phyloP scores from a whole-genome alignment of 2,888 invertebrate species.

The Heliconius erato region DNA sequence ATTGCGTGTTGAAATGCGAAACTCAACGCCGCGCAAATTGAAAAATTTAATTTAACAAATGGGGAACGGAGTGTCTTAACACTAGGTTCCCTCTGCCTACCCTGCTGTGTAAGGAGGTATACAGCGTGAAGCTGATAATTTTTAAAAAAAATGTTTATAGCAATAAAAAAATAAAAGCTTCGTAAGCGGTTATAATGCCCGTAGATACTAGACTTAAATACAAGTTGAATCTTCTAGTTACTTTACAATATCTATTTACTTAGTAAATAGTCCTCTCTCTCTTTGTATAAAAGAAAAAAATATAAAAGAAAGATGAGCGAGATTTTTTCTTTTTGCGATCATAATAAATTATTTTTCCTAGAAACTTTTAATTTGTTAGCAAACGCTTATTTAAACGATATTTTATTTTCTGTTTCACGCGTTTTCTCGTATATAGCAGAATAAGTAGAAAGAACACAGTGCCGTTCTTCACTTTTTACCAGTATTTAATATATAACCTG shows the following conservation, averaged over 20 bases:
- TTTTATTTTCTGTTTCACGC: too few relatives aligned
- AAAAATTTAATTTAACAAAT: too few relatives aligned
- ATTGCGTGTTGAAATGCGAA: too few relatives aligned
- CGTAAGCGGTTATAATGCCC: constrained; percentile 13
- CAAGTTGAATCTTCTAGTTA: background rate
- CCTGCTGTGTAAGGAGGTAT: too few relatives aligned
- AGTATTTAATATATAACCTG: background rate
- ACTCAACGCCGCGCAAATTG: too few relatives aligned
- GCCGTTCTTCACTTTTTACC: too few relatives aligned
- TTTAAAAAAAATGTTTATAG: background rate
- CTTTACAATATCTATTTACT: constrained; percentile 11
- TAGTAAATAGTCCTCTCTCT: background rate
- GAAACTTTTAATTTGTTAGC: background rate
- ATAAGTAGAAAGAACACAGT: too few relatives aligned
- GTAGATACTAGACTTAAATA: background rate
- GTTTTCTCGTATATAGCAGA: too few relatives aligned
- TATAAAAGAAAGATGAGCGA: background rate
- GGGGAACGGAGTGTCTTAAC: too few relatives aligned
- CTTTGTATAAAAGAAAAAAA: background rate
- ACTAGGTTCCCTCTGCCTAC: too few relatives aligned
- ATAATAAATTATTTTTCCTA: background rate
- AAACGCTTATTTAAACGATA: too few relatives aligned
- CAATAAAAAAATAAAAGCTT: constrained; percentile 7
- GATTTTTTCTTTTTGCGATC: background rate
- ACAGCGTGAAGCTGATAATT: too few relatives aligned